Base-by-base conservation (phyloP, 35 echinoderm and acorn worm species). In the Lytechinus variegatus region DNA sequence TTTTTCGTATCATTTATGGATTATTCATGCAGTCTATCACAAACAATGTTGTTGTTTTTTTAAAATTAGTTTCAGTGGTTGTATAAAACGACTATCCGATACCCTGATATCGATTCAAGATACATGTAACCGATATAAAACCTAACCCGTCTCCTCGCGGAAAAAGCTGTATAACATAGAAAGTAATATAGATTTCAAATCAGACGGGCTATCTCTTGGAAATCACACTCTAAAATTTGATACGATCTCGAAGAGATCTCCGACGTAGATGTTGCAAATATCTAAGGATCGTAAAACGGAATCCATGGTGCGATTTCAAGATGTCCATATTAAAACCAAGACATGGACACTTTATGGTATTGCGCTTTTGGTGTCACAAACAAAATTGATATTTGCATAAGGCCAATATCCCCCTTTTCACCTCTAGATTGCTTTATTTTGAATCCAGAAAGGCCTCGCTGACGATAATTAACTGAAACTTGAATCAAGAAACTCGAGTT, bases 391-490 rank as follows among this genome's bases (percentile, higher is more conserved):
- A 79, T 79, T 79, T 79, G 66, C 66, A 79, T 79, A 79, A 21
- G 24, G 66, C 66, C 66, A 16, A 24, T 79, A 24, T 24, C 1
- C 66, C 66, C 66, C 66, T 79, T n/a, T 79, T 79, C 24, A 79
- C 66, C 19, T 24, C 66, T 79, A 79, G 21, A 79, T 79, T 79
- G 66, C 66, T 24, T 79, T 79, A 6, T 79, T 79, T 79, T 0
- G 66, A 79, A 24, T 16, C 21, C 8, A 79, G 66, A 79, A 24
- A 79, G 14, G 66, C 19, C n/a, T 79, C 66, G 21, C 66, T 24
- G 66, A 79, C 66, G 66, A 79, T 79, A 79, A 79, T 79, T 79
- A 79, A 79, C 66, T 24, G 66, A 79, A 79, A 79, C 66, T 79
- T 79, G 66, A 79, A 79, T 79, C 66, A 7, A 24, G 16, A 19